Conservation (phyloP, 2,113 vertebrate genomes). For the Burhinus oedicnemus region DNA sequence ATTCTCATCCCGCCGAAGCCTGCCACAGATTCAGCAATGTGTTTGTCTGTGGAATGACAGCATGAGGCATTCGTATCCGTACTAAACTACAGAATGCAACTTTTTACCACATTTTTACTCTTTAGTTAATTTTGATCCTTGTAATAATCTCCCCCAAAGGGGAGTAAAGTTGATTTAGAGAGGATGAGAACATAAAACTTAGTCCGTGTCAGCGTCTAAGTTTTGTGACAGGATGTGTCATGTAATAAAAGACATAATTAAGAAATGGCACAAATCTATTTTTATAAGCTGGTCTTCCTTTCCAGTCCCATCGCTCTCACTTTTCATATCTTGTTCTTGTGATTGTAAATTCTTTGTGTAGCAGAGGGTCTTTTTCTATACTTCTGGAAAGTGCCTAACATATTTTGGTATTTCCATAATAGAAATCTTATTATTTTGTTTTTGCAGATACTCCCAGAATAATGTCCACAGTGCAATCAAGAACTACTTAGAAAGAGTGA, state of each 20-base stretch:
- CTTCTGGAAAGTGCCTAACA: background rate
- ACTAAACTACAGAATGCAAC: background rate
- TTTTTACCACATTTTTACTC: background rate
- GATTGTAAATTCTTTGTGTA: background rate
- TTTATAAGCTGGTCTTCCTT: background rate
- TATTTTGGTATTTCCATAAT: background rate
- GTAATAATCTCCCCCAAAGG: background rate
- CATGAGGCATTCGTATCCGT: background rate
- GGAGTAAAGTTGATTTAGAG: background rate
- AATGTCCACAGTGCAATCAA: background rate
- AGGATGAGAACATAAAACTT: background rate
- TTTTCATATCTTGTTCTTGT: background rate
- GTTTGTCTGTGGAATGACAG: background rate
- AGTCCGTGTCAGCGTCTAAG: background rate
- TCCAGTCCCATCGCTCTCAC: background rate
- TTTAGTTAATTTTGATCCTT: background rate
- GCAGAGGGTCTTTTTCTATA: background rate
- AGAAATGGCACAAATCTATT: background rate
- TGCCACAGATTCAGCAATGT: background rate
- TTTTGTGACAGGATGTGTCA: background rate
- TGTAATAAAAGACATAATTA: background rate
- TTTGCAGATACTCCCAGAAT: background rate
- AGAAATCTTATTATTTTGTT: background rate
- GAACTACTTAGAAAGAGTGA: background rate
- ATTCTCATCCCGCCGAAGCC: background rate